A percentile compares a stretch with the other conserved stretches of the same genome.
phyloP scores from a whole-genome alignment of 2,888 invertebrate species.

The Nycteola revayana region DNA sequence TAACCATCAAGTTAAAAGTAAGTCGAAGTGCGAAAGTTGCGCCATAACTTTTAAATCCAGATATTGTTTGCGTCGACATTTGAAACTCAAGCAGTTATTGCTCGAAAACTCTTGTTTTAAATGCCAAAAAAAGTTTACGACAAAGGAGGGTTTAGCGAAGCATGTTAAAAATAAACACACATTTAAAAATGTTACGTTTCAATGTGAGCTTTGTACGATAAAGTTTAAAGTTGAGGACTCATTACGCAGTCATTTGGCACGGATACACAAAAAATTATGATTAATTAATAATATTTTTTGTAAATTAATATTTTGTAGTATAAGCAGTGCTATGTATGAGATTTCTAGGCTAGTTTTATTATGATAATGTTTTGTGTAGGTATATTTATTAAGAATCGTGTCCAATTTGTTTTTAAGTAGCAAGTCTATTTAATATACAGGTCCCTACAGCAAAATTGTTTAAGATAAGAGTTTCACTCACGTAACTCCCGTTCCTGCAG shows the following conservation, averaged over 20 bases:
- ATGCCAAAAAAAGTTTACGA: conserved; percentile 68
- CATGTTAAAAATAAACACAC: conserved; percentile 67
- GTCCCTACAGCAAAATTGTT: too few species aligned
- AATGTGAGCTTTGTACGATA: conserved; percentile 63
- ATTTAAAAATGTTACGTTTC: conserved; percentile 59
- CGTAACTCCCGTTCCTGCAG: too few species aligned
- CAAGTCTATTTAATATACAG: too few species aligned
- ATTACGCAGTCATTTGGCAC: conserved; percentile 54
- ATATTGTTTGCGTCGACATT: conserved; percentile 66
- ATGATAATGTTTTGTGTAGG: too few species aligned
- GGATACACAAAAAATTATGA: conserved; percentile 72
- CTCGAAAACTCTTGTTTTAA: conserved; percentile 66
- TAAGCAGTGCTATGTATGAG: too few species aligned
- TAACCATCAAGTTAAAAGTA: conserved; percentile 61
- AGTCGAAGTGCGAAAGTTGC: conserved; percentile 67
- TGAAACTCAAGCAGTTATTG: conserved; percentile 63
- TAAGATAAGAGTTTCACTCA: too few species aligned
- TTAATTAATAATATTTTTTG: conserved; percentile 18
- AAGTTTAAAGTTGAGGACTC: conserved; percentile 70
- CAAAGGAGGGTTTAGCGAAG: conserved; percentile 56
- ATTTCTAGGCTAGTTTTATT: too few species aligned
- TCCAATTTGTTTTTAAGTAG: too few species aligned
- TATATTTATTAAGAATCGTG: too few species aligned
- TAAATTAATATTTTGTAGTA: too few species aligned
- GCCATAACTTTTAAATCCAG: conserved; percentile 71